Base-by-base conservation (phyloP, 2,113 vertebrate species). In the Anas platyrhynchos region DNA sequence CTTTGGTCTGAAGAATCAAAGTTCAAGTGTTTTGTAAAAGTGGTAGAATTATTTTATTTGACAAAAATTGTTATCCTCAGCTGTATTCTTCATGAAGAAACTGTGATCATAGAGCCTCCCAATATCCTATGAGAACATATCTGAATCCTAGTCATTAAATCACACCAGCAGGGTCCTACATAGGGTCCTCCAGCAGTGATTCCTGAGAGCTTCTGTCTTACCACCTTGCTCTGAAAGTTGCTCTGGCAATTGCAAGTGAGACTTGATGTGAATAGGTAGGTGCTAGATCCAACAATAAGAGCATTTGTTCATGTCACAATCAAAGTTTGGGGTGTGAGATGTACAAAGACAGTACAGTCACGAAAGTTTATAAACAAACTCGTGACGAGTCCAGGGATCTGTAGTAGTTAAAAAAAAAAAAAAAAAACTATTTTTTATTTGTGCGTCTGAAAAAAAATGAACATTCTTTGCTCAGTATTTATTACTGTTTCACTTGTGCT, bases 401-500 rank as follows among this genome's bases (percentile, higher is more conserved):
- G 62, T 55, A 82, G 85, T 31, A 84, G 86, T 92, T 95, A 81
- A 81, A 89, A 89, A 58, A 16, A 62, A 9, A 46, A 54, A 65
- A 7, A 83, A 71, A 44, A 82, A 54, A 16, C 54, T 86, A 2
- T 61, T 94, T 91, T 96, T 88, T 54, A 79, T 88, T 93, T 95
- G 69, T 88, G 80, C 55, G 52, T 83, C 73, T 83, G 91, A 92
- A 87, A 56, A 81, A 25, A 82, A 75, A 93, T 88, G 58, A 94
- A 56, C 31, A 67, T 95, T 84, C 79, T 80, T 95, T 95, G 78
- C 62, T 96, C 44, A 69, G 81, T 82, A 34, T 93, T 89, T 94
- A 81, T 91, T 95, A 46, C 68, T 72, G 22, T 92, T 94, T 83
- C 41, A 62, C 56, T 84, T 80, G 67, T 56, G 36, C 41, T 74